phyloP scores from a whole-genome alignment of 2,113 vertebrate genomes.

The Ceyx margarethae region DNA sequence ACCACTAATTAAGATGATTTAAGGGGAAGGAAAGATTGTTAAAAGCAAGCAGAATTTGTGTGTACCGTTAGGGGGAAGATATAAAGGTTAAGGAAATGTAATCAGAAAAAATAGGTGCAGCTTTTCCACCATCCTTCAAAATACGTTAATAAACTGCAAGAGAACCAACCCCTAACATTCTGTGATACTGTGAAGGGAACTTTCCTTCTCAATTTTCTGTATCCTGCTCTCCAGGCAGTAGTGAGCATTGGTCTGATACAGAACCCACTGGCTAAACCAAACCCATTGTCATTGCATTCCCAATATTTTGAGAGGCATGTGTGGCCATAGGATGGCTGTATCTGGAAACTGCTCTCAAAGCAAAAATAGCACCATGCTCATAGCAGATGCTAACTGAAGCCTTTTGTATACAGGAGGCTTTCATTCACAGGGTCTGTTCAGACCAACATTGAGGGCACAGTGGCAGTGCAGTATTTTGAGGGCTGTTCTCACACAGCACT shows the following conservation, averaged over 20 bases:
- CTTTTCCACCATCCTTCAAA: neutral
- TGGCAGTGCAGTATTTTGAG: neutral
- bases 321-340: neutral
- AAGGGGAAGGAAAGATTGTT: neutral
- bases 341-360: neutral
- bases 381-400: neutral
- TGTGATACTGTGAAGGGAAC: neutral
- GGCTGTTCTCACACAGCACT: neutral
- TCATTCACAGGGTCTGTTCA: neutral
- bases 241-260: neutral
- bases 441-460: neutral
- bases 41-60: neutral
- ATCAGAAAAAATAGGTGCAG: neutral
- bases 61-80: neutral
- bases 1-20: neutral
- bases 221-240: neutral
- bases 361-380: neutral
- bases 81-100: neutral
- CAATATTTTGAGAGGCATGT: neutral
- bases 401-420: neutral
- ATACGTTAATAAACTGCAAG: neutral
- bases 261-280: neutral
- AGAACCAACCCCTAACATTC: neutral
- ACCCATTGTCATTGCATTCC: neutral
- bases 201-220: neutral